Evolutionary conservation across 2,113 vertebrate species (phyloP), one percentile per base, ranked within the genome.

Genomic region (Campylorhamphus procurvoides): DNA sequence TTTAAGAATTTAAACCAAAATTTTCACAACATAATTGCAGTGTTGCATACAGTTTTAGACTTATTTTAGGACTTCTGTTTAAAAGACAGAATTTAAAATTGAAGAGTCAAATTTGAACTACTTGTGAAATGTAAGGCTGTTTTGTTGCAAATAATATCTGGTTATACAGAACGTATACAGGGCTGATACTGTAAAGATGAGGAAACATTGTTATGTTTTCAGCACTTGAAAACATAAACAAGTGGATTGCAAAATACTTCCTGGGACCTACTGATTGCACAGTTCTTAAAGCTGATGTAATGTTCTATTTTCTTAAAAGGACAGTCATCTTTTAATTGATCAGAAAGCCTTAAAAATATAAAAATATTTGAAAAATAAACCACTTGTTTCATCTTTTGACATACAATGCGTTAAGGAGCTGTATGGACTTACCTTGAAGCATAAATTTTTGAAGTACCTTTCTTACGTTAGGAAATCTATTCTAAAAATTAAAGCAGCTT

Each of bases 211-310:
- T 37, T 66, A 44, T 80, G 78, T 88, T 87, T 76, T 35, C 50
- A 86, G 50, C 42, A 44, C 67, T 91, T 68, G 59, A 80, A 82
- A 86, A 85, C 75, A 76, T 94, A 74, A 94, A 66, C 84, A 94
- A 76, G 67, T 80, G 33, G 39, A 94, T 95, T 94, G 85, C 56
- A 44, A 83, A 96, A 86, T 72, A 84, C 79, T 93, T 90, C 67
- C 39, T 67, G n/a, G 73, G 72, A 40, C 40, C 2, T 80, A 58
- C 44, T 84, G 81, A 87, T 86, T 93, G 35, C 33, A 18, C 12
- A 44, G 47, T 85, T 94, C 68, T 77, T 80, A 18, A 5, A 78
- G 64, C 28, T 93, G 76, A 93, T 66, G 78, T 47, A 76, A 87
- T 76, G 10, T 55, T 80, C 71, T 83, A 22, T 72, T 89, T 90